Evolutionary conservation across 2,113 vertebrate species (phyloP).

Genomic region (Cyrtonyx montezumae): DNA sequence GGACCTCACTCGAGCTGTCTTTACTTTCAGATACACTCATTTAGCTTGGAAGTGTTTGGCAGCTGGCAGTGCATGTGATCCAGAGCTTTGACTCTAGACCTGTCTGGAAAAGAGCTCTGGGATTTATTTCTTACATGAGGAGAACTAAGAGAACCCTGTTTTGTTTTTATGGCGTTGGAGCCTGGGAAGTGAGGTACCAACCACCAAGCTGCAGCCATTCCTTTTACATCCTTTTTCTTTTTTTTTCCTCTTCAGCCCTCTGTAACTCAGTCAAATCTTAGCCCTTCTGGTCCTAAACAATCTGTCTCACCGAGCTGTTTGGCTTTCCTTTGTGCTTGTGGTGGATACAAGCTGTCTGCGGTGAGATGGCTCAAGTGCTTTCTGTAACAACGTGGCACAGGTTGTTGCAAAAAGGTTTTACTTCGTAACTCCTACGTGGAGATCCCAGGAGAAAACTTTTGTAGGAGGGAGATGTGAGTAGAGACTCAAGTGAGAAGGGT

Average conservation of each 20-base stretch:
- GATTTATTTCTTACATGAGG: not conserved
- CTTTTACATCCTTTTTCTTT: not conserved
- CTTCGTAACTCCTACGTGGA: not conserved
- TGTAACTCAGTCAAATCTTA: not conserved
- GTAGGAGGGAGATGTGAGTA: not conserved
- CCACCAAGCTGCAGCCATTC: not conserved
- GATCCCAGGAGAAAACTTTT: not conserved
- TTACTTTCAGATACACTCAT: not conserved
- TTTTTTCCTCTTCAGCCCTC: not conserved
- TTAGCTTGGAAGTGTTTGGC: slow-evolving; percentile 21
- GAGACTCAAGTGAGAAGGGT: not conserved
- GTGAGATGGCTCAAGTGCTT: not conserved
- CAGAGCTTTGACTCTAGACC: slow-evolving; percentile 11
- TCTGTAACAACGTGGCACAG: not conserved
- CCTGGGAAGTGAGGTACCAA: slow-evolving; percentile 14
- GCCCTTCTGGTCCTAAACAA: not conserved
- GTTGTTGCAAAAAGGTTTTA: not conserved
- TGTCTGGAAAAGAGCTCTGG: not conserved
- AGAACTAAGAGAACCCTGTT: not conserved
- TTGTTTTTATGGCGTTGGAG: not conserved
- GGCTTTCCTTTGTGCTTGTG: not conserved
- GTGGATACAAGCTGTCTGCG: not conserved
- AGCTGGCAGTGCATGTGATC: not conserved
- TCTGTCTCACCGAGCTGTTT: not conserved
- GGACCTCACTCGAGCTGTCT: not conserved